Percentiles rank a stretch among this genome's conserved stretches.
Conservation (phyloP, 2,888 invertebrate species). For the Candidula unifasciata region DNA sequence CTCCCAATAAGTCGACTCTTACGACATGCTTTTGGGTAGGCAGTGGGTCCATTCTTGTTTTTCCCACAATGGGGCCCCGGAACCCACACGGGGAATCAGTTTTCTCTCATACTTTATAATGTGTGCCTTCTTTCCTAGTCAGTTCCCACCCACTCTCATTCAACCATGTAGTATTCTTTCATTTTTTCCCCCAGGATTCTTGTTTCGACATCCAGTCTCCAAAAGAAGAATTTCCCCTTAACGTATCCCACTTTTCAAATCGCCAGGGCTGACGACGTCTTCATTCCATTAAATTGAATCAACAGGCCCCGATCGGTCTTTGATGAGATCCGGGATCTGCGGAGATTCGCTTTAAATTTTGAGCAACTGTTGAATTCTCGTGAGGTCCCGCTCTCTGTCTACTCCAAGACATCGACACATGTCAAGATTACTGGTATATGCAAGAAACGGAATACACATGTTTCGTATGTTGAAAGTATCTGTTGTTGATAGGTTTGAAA, state of each 20-base stretch:
- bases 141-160: neutral
- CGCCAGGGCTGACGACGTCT: conserved; percentile 11
- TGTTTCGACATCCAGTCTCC: neutral
- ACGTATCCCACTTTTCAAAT: conserved; percentile 14
- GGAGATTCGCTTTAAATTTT: conserved; percentile 46
- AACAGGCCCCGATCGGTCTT: conserved; percentile 47
- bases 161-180: neutral
- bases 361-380: conserved; percentile 49
- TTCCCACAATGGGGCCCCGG: no score
- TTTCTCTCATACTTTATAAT: no score
- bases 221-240: neutral
- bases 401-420: neutral
- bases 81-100: no score
- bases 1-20: no score
- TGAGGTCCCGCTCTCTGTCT: conserved; percentile 30
- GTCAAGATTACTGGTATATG: conserved; percentile 5
- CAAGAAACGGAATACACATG: no score
- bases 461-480: no score
- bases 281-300: conserved; percentile 50
- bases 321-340: conserved; percentile 45
- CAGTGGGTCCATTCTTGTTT: no score
- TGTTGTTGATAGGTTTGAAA: no score
- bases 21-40: no score
- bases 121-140: no score
- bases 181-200: neutral